A percentile compares a stretch with the other conserved stretches of the same genome.
Evolutionary conservation across 2,888 invertebrate genomes (phyloP).

Genomic region (Anagyrus pseudococci): DNA sequence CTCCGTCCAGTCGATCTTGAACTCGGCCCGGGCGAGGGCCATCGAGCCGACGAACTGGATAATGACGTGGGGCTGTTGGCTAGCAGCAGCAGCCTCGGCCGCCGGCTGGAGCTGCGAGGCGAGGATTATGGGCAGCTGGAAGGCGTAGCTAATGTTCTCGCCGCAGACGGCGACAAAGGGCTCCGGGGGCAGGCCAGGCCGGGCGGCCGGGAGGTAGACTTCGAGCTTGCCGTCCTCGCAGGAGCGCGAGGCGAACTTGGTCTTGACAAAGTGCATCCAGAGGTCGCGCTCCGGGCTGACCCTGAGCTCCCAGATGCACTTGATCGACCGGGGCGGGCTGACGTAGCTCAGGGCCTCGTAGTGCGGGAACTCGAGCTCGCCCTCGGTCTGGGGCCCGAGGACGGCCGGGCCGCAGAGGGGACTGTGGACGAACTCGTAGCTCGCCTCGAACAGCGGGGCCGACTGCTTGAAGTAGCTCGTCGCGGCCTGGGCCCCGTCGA

Average conservation of each 20-base stretch:
- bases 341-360: constrained; percentile 75
- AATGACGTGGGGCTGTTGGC: constrained; percentile 60
- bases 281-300: constrained; percentile 85
- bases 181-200: constrained; percentile 63
- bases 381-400: constrained; percentile 80
- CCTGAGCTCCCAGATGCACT: constrained; percentile 83
- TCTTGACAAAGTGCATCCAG: constrained; percentile 86
- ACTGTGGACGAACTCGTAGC: constrained; percentile 88
- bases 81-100: constrained; percentile 46
- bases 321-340: constrained; percentile 61
- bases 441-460: constrained; percentile 83
- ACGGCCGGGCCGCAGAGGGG: constrained; percentile 86
- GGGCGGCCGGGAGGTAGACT: constrained; percentile 74
- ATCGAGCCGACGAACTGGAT: constrained; percentile 80
- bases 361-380: constrained; percentile 86
- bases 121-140: constrained; percentile 80
- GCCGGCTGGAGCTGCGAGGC: constrained; percentile 74
- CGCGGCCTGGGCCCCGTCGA: constrained; percentile 85
- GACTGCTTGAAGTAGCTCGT: constrained; percentile 88
- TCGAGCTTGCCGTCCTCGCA: constrained; percentile 89
- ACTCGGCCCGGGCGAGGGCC: constrained; percentile 81
- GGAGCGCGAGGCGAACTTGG: constrained; percentile 82
- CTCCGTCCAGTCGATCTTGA: constrained; percentile 91
- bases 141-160: constrained; percentile 81
- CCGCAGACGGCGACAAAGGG: constrained; percentile 85